Percentiles rank a stretch among this genome's conserved stretches.
Conservation (phyloP, 2,113 vertebrate genomes). For the Sminthopsis crassicaudata region DNA sequence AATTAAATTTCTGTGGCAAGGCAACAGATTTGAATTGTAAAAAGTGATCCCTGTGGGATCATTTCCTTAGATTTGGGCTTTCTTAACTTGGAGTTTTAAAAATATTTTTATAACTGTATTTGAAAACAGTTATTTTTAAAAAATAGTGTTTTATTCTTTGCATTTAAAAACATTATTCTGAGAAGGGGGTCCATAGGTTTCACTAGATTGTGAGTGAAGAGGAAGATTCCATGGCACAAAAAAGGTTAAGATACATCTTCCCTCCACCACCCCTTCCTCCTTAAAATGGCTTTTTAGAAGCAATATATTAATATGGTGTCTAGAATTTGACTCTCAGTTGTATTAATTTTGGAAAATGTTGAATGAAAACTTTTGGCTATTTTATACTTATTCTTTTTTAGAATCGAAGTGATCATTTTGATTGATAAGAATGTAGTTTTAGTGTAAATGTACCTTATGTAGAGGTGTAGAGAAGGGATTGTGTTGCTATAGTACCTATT, state of each 20-base stretch:
- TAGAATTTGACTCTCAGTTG: neutral
- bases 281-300: constrained; percentile 7
- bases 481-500: neutral
- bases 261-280: neutral
- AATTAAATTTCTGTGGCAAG: neutral
- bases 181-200: neutral
- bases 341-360: constrained; percentile 32
- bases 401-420: constrained; percentile 31
- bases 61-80: neutral
- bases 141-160: neutral
- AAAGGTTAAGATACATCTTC: neutral
- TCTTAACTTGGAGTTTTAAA: neutral
- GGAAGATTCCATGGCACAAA: neutral
- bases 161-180: neutral
- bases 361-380: neutral
- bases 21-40: neutral
- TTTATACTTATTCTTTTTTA: constrained; percentile 19
- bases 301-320: constrained; percentile 2
- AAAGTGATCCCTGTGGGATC: neutral
- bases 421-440: constrained; percentile 38
- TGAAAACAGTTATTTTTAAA: neutral
- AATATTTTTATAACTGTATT: neutral
- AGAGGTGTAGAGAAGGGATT: neutral
- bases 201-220: neutral
- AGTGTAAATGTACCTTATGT: neutral